Percentiles rank a stretch among this genome's conserved stretches.
These are phyloP conservation scores for Zaprionus davidi DNA, from an alignment of 1,140 invertebrate genomes.

Conservation along the genomic window DNA sequence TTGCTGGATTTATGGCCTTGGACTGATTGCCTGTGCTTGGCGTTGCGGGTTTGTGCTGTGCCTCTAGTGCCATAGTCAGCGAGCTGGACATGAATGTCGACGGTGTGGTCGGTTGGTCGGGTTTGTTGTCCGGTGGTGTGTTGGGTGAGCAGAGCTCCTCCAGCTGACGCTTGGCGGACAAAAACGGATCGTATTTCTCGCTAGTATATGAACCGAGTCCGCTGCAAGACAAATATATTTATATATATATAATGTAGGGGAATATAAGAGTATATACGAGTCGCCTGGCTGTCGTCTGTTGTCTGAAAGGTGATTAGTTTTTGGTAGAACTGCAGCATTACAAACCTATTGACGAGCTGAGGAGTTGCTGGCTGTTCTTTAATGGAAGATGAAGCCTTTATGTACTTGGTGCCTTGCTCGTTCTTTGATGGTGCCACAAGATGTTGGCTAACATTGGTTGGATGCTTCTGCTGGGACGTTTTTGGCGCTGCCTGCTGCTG, in stretches of 20 bases:
- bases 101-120: conserved; percentile 23
- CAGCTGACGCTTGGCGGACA: conserved; percentile 89
- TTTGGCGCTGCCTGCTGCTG: neutral
- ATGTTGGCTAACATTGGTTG: conserved; percentile 39
- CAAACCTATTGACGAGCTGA: conserved; percentile 49
- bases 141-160: conserved; percentile 87
- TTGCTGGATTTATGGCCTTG: conserved; percentile 21
- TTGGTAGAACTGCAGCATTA: neutral
- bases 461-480: conserved; percentile 18
- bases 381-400: conserved; percentile 32
- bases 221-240: conserved; percentile 53
- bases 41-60: conserved; percentile 1
- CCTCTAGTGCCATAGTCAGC: conserved; percentile 24
- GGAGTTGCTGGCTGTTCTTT: conserved; percentile 6
- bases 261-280: neutral
- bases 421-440: conserved; percentile 42
- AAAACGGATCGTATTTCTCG: conserved; percentile 88
- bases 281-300: conserved; percentile 60
- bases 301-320: neutral
- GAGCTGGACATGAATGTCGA: conserved; percentile 47
- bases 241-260: too few relatives aligned
- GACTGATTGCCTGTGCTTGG: conserved; percentile 11
- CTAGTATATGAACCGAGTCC: conserved; percentile 54
- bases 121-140: conserved; percentile 57
- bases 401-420: conserved; percentile 55